A percentile compares a stretch with the other conserved stretches of the same genome.
Evolutionary conservation across 23 tunicate species (phyloP).

Genomic region (Diplosoma virens): DNA sequence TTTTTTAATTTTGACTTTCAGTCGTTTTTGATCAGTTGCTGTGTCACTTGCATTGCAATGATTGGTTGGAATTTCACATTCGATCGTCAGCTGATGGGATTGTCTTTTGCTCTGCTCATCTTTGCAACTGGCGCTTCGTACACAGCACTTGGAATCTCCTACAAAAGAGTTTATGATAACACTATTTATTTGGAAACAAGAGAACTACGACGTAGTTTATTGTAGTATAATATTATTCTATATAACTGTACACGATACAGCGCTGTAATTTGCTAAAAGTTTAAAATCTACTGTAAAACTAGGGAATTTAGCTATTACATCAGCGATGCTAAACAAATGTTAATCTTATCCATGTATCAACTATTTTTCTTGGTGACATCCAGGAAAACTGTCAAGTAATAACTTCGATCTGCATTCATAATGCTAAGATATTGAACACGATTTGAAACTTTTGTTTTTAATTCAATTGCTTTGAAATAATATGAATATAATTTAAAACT

Average conservation of each 20-base stretch:
- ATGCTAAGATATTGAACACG: no score
- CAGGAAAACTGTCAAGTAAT: no score
- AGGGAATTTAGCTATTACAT: no score
- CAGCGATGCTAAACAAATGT: no score
- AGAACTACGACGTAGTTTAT: neutral
- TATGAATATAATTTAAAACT: no score
- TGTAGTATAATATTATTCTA: no score
- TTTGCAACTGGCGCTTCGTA: constrained; percentile 24
- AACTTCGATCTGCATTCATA: no score
- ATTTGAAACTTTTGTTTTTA: no score
- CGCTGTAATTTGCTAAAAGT: neutral
- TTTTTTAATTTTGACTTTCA: constrained; percentile 14
- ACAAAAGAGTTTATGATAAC: constrained; percentile 38
- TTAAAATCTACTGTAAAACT: neutral
- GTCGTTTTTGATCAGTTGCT: constrained; percentile 35
- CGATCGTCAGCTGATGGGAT: constrained; percentile 57
- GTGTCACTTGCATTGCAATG: constrained; percentile 6
- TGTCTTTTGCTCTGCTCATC: constrained; percentile 42
- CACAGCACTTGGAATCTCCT: constrained; percentile 42
- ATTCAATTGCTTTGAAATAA: no score
- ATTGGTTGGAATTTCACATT: constrained; percentile 66
- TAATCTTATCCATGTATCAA: no score
- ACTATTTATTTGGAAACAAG: constrained; percentile 2
- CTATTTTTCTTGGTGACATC: no score
- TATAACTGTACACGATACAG: neutral